Base-by-base conservation (phyloP, 2,888 invertebrate genomes). In the Coelinius sp. region DNA sequence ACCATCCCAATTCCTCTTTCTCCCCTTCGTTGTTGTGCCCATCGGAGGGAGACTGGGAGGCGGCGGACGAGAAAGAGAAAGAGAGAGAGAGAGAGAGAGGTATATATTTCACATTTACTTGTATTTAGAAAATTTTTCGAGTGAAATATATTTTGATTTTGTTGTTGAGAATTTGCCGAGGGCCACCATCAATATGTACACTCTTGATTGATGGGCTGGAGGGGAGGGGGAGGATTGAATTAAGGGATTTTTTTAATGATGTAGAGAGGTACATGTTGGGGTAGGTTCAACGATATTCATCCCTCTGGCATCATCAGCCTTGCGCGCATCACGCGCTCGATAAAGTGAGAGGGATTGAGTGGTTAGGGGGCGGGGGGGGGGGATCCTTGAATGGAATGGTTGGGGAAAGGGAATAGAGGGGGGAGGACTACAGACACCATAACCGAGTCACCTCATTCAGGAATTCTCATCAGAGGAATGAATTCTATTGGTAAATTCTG, bases 1-100 rank as follows among this genome's bases (percentile, higher is more conserved):
- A 85, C 86, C 85, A 85, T 84, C 80, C 75, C 67, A 68, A 67
- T 71, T 76, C 74, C n/a, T 77, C 73, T 62, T 67, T 67, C 59
- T 71, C 67, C 67, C 62, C 71, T 67, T 76, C 75, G 71, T 77
- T n/a, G n/a, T n/a, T 77, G 75, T 52, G 27, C 24, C 64, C 22
- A 69, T 44, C 68, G 70, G 59, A 71, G 74, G 67, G 67, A 46
- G 24, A 22, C 20, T 41, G 59, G 12, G 68, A 49, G 24, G 63
- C 44, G 25, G n/a, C 25, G 72, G 27, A 27, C 27, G 20, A 38
- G 20, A 27, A 24, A 31, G 56, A 49, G 65, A 41, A 49, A 41
- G 68, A 65, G 12, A 24, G 62, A n/a, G 70, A 73, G 27, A 20
- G 52, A 65, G 52, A 65, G 46, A 31, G 24, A 24, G 64, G 12